Evolutionary conservation across 2,888 invertebrate genomes (phyloP), one percentile per base, ranked within the genome.

Genomic region (Luperina nickerlii): DNA sequence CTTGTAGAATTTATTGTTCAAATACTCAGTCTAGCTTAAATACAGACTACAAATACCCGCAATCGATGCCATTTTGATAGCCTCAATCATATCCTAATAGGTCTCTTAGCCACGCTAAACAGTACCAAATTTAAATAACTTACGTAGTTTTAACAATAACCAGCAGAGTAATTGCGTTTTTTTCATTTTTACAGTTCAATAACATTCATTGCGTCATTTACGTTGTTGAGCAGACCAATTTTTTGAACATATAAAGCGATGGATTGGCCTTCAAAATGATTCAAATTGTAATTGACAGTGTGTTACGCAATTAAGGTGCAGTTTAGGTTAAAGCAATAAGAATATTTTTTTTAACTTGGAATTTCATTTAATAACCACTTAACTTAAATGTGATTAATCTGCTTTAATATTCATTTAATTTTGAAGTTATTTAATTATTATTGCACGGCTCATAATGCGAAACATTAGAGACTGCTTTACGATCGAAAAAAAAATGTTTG

Each of bases 1-100:
- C 57, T 79, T 84, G 67, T 74, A 71, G 63, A 87, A 75, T 78
- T 74, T 66, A 67, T 82, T 78, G 78, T 62, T 65, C 77, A 84
- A 89, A 89, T 76, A 85, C 38, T 68, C 42, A 66, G 57, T 84
- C 74, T 78, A 84, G 57, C 62, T 66, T 42, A 74, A 66, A 67
- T 48, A 77, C 57, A 69, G 54, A 68, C 71, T 68, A 66, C 68
- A 77, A 85, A 83, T 87, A 80, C 0, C 11, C 11, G 68, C 69
- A 68, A 74, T 80, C 67, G 76, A 82, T 83, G 73, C 57, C 24
- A 54, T 48, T 57, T 68, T 76, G 76, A 76, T 80, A 86, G 57
- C 71, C 65, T 74, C 18, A 76, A 74, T 74, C 32, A 66, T 79
- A 80, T 62, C 45, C 8, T 66, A 57, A 60, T 38, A 67, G 24